phyloP scores from a whole-genome alignment of 2,888 invertebrate genomes.

The Pogonocherus hispidulus region DNA sequence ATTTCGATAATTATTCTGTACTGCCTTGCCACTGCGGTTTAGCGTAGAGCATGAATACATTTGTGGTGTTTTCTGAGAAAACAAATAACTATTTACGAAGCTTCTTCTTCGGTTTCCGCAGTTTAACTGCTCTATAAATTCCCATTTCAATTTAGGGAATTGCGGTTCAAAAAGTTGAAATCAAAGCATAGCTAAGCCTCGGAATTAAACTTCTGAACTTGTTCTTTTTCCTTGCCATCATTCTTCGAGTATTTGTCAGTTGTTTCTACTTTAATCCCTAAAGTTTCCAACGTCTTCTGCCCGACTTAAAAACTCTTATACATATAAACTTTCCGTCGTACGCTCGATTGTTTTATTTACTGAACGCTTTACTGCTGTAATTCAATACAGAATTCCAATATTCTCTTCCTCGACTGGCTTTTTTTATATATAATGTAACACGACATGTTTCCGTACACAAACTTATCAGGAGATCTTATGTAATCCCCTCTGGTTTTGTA shows the following conservation, averaged over 20 bases:
- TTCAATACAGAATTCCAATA: conserved; percentile 40
- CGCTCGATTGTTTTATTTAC: conserved; percentile 46
- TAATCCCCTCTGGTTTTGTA: conserved; percentile 3
- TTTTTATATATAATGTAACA: conserved; percentile 24
- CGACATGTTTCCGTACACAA: conserved; percentile 9
- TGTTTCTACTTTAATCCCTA: conserved; percentile 49
- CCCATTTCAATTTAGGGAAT: conserved; percentile 44
- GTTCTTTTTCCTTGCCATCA: conserved; percentile 41
- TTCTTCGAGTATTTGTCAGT: conserved; percentile 50
- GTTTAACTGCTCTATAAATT: conserved; percentile 30
- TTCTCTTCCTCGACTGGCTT: conserved; percentile 35
- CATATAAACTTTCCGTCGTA: conserved; percentile 38
- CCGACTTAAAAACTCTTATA: conserved; percentile 40
- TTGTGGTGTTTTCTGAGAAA: conserved; percentile 23
- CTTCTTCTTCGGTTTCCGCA: conserved; percentile 13
- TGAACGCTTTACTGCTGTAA: conserved; percentile 34
- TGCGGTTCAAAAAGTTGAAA: conserved; percentile 46
- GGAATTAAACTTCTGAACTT: conserved; percentile 52
- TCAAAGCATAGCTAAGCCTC: conserved; percentile 49
- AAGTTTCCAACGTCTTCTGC: conserved; percentile 46
- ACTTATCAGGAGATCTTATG: conserved; percentile 20
- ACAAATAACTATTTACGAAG: conserved; percentile 33
- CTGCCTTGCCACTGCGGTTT: background rate
- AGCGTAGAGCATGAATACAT: conserved; percentile 14
- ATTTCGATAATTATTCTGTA: too few species aligned